Conservation (phyloP, 2,113 vertebrate species). For the Scolopax mira region DNA sequence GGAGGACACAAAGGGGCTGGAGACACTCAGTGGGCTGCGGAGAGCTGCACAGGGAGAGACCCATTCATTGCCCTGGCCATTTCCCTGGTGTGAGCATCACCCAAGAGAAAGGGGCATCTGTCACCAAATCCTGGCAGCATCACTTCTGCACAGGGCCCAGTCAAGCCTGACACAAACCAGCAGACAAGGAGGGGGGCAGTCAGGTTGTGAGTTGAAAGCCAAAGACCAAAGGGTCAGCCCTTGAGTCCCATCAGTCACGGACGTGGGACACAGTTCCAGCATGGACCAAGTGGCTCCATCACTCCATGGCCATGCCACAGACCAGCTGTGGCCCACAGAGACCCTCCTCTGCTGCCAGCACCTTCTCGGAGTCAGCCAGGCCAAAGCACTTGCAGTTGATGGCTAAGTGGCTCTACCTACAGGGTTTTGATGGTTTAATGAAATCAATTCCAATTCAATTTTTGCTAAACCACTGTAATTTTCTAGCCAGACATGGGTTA, state of each 20-base stretch:
- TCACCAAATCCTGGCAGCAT: not conserved
- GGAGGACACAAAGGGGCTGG: slow-evolving; percentile 81
- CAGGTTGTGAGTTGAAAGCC: not conserved
- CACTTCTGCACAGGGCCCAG: not conserved
- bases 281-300: fast-evolving
- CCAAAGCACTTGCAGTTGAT: not conserved
- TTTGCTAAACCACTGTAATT: not conserved
- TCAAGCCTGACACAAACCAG: too few species aligned
- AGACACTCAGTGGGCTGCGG: slow-evolving; percentile 82
- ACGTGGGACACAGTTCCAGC: not conserved
- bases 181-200: not conserved
- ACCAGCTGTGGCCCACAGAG: not conserved
- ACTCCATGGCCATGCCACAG: not conserved
- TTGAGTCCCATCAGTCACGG: not conserved
- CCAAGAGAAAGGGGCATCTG: not conserved
- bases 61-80: not conserved
- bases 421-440: not conserved
- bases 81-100: not conserved
- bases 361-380: not conserved
- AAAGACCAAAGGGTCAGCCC: not conserved
- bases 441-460: not conserved
- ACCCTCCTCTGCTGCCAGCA: not conserved
- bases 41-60: slow-evolving; percentile 74
- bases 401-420: not conserved
- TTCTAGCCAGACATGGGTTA: not conserved